A percentile compares a stretch with the other conserved stretches of the same genome.
These are phyloP conservation scores for Hyposoter didymator DNA, from an alignment of 2,888 invertebrate genomes.

Conservation along the genomic window DNA sequence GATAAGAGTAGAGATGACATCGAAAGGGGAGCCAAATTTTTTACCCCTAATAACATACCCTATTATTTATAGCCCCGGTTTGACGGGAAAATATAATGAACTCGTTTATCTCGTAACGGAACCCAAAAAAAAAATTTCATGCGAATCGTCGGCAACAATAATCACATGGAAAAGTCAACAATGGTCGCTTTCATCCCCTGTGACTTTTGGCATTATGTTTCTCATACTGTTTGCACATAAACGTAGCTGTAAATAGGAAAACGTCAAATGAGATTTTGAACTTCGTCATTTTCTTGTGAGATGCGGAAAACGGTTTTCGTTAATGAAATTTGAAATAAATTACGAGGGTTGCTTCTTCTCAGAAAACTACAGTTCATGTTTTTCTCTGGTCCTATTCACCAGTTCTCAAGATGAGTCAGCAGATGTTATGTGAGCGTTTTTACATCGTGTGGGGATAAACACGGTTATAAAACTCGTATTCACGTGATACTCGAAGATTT, in stretches of 20 bases:
- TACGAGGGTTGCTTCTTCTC: neutral
- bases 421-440: neutral
- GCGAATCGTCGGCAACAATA: too few species aligned
- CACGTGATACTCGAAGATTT: slow-evolving; percentile 24
- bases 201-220: neutral
- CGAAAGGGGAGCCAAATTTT: slow-evolving; percentile 30
- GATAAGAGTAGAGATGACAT: slow-evolving; percentile 28
- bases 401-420: neutral
- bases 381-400: neutral
- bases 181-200: neutral
- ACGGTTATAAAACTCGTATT: slow-evolving; percentile 26
- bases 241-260: neutral
- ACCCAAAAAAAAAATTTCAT: neutral
- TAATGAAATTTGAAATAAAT: neutral
- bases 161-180: neutral
- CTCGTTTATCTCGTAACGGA: neutral
- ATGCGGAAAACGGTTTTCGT: neutral
- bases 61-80: neutral
- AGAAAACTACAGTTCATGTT: neutral
- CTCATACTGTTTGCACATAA: neutral
- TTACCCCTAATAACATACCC: neutral
- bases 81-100: neutral
- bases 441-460: slow-evolving; percentile 16
- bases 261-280: neutral
- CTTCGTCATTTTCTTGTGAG: neutral